These are phyloP conservation scores for Nasonia oneida DNA, from an alignment of 2,888 invertebrate species.

Conservation along the genomic window DNA sequence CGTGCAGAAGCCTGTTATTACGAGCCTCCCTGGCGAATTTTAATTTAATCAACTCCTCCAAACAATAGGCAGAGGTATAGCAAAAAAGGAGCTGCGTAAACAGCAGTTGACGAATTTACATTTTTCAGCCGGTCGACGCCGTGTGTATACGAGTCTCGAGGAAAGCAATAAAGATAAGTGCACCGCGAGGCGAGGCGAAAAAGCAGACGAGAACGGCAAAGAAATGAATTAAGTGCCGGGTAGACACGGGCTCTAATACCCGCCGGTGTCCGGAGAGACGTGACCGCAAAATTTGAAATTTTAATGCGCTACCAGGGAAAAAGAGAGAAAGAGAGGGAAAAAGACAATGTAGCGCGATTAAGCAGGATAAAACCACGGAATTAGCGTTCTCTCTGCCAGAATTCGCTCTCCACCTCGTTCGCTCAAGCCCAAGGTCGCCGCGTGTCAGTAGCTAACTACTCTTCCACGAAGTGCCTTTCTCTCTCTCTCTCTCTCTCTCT, in stretches of 20 bases:
- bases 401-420: not conserved
- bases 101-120: not conserved
- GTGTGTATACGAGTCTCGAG: not conserved
- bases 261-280: no score
- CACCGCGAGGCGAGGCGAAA: not conserved
- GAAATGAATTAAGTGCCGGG: not conserved
- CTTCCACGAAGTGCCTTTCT: not conserved
- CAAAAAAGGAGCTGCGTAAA: not conserved
- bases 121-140: not conserved
- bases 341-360: not conserved
- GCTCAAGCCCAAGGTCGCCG: not conserved
- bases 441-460: not conserved
- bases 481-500: no score
- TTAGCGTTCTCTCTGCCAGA: constrained; percentile 6
- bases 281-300: not conserved
- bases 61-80: not conserved
- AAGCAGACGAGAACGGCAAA: not conserved
- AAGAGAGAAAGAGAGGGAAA: not conserved
- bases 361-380: not conserved
- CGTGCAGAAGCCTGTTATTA: not conserved
- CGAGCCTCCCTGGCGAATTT: not conserved
- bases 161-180: not conserved
- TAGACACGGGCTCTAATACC: not conserved
- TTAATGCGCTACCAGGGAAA: not conserved
- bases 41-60: not conserved